Conservation (phyloP, 2,888 invertebrate species). For the Darwinula stevensoni region DNA sequence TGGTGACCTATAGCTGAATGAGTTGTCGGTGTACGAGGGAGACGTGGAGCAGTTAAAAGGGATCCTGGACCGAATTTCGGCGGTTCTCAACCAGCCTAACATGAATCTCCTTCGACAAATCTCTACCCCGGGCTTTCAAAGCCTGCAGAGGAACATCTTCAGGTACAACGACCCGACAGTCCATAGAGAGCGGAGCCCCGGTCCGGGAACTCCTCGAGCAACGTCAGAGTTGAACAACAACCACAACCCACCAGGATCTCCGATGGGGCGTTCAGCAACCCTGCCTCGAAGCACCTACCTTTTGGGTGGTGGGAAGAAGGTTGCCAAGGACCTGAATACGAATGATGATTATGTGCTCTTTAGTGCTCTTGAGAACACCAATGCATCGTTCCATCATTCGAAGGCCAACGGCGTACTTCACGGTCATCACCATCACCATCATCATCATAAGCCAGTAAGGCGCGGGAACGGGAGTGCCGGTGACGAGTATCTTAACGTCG, state of each 20-base stretch:
- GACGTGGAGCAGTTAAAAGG: slow-evolving; percentile 26
- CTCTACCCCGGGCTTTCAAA: slow-evolving; percentile 8
- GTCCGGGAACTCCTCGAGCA: slow-evolving; percentile 1
- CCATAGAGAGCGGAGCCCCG: slow-evolving; percentile 8
- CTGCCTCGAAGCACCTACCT: slow-evolving; percentile 34
- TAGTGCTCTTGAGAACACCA: slow-evolving; percentile 13
- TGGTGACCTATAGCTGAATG: no score
- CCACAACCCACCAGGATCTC: slow-evolving; percentile 8
- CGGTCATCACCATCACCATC: no score
- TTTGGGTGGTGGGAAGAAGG: slow-evolving; percentile 12
- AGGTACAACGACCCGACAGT: slow-evolving; percentile 32
- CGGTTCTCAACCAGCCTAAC: slow-evolving; percentile 27
- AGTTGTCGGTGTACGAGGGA: no score
- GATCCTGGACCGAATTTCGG: slow-evolving; percentile 30
- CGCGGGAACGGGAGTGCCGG: no score
- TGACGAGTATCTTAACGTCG: slow-evolving; percentile 15
- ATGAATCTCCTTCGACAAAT: slow-evolving; percentile 17
- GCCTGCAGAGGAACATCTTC: slow-evolving; percentile 11
- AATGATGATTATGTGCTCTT: slow-evolving; percentile 14
- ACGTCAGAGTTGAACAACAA: neutral
- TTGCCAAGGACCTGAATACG: slow-evolving; percentile 12
- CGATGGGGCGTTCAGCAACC: slow-evolving; percentile 27
- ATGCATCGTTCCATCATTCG: no score
- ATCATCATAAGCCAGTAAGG: no score
- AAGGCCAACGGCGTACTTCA: neutral